phyloP scores from a whole-genome alignment of 2,888 invertebrate species.

The Noctua pronuba region DNA sequence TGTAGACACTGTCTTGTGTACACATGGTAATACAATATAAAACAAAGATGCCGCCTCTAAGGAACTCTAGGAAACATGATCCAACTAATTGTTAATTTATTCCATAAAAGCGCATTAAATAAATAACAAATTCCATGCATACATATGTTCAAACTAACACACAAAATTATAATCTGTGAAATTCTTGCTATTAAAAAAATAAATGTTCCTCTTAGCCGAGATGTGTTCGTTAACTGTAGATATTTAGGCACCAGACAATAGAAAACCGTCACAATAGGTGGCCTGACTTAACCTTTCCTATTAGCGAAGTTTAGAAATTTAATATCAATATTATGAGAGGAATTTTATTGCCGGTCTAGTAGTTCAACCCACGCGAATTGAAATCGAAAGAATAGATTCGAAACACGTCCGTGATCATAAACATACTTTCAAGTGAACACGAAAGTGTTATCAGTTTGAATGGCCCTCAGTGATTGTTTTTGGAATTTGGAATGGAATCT shows the following conservation, averaged over 20 bases:
- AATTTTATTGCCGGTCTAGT: constrained; percentile 57
- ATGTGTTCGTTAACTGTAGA: constrained; percentile 36
- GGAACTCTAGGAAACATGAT: constrained; percentile 36
- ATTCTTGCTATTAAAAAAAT: constrained; percentile 40
- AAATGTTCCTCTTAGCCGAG: constrained; percentile 25
- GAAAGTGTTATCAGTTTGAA: constrained; percentile 56
- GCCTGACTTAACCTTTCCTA: constrained; percentile 54
- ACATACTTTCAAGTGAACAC: constrained; percentile 62
- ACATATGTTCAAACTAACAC: constrained; percentile 37
- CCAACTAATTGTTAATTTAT: constrained; percentile 46
- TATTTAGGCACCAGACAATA: constrained; percentile 54
- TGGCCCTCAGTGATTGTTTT: constrained; percentile 37
- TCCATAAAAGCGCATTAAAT: constrained; percentile 44
- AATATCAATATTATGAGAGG: constrained; percentile 54
- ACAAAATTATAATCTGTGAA: constrained; percentile 41
- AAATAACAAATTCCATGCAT: constrained; percentile 33
- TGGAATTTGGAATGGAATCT: constrained; percentile 37
- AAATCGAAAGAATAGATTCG: constrained; percentile 60
- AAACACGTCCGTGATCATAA: constrained; percentile 51
- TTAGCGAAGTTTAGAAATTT: constrained; percentile 60
- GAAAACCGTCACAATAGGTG: constrained; percentile 51
- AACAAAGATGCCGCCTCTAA: constrained; percentile 31
- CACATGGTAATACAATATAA: constrained; percentile 9
- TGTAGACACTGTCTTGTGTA: constrained; percentile 1
- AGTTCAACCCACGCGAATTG: constrained; percentile 63